Percentiles rank a stretch among this genome's conserved stretches.
Evolutionary conservation across 2,888 invertebrate genomes (phyloP).

Genomic region (Hylaea fasciaria): DNA sequence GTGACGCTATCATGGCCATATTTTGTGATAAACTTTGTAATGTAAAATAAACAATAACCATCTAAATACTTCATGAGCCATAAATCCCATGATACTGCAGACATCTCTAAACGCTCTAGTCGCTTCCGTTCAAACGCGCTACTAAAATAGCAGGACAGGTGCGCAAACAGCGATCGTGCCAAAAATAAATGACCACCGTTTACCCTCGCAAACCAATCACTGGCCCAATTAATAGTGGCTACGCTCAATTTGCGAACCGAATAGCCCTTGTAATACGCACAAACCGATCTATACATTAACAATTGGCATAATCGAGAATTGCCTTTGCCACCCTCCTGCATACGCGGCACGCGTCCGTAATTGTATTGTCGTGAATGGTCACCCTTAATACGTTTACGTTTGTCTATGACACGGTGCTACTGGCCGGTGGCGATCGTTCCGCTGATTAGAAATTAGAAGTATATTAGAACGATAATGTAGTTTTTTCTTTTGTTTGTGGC

Average conservation of each 20-base stretch:
- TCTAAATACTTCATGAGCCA: no score
- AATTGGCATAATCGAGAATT: constrained; percentile 75
- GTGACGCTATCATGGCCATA: not conserved
- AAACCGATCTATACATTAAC: constrained; percentile 66
- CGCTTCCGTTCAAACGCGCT: constrained; percentile 9
- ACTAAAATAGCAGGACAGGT: constrained; percentile 19
- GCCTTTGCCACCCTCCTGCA: constrained; percentile 56
- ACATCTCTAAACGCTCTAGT: no score
- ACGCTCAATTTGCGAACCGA: constrained; percentile 70
- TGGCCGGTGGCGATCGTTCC: constrained; percentile 41
- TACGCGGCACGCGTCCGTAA: constrained; percentile 70
- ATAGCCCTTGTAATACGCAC: constrained; percentile 66
- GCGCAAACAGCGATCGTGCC: constrained; percentile 40
- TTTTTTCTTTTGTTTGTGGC: constrained; percentile 16
- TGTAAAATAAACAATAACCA: no score
- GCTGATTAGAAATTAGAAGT: constrained; percentile 59
- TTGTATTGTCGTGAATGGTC: constrained; percentile 67
- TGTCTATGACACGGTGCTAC: constrained; percentile 63
- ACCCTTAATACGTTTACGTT: constrained; percentile 67
- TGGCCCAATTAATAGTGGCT: constrained; percentile 70
- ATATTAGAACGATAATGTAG: constrained; percentile 10
- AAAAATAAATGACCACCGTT: constrained; percentile 47
- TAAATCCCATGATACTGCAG: no score
- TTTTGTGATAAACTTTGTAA: not conserved
- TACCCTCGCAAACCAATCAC: constrained; percentile 60